Conservation (phyloP, 2,113 vertebrate species). For the Rutilus rutilus region DNA sequence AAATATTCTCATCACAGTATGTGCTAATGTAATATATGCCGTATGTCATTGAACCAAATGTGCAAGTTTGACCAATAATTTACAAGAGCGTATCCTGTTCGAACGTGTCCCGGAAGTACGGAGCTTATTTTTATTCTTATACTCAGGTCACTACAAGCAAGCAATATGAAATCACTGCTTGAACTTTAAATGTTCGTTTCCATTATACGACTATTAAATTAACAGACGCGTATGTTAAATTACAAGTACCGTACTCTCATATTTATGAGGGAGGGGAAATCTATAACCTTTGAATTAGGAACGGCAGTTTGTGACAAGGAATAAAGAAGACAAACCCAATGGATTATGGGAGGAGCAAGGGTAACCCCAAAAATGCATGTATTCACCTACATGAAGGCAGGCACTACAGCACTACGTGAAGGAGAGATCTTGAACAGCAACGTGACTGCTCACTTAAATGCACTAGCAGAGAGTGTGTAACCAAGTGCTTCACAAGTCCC, state of each 20-base stretch:
- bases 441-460: background rate
- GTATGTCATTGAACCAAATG: background rate
- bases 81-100: background rate
- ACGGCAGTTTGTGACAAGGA: background rate
- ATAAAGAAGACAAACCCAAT: background rate
- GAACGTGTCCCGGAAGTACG: background rate
- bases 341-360: background rate
- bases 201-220: background rate
- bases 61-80: background rate
- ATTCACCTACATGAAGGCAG: conserved; percentile 11
- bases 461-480: background rate
- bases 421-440: background rate
- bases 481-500: conserved; percentile 21
- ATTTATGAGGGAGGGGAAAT: background rate
- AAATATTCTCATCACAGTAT: no score
- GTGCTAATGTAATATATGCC: no score
- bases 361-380: background rate
- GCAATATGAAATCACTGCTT: background rate
- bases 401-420: background rate
- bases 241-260: background rate
- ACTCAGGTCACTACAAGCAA: background rate
- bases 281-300: background rate
- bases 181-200: background rate
- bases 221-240: background rate
- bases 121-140: background rate